Evolutionary conservation across 2,797 vertebrate genomes (phyloP).

Genomic region (Gadopsis marmoratus): DNA sequence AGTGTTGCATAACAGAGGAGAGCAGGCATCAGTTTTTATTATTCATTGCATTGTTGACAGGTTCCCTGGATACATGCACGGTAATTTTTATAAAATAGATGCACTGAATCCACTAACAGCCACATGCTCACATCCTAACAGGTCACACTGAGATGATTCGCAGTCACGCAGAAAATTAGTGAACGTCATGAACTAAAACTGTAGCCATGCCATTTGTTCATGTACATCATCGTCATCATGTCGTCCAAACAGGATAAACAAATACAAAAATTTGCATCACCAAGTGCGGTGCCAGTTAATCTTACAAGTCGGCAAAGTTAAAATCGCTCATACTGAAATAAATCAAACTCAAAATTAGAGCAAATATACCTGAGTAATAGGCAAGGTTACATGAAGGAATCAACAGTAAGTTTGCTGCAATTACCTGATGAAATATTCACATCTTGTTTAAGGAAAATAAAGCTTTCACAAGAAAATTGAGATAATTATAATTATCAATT

Average conservation of each 20-base stretch:
- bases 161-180: conserved; percentile 29
- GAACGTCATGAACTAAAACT: conserved; percentile 13
- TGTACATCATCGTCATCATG: neutral
- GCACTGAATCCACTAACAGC: conserved; percentile 11
- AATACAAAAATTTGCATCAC: conserved; percentile 11
- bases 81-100: conserved; percentile 37
- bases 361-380: conserved; percentile 70
- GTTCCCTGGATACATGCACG: conserved; percentile 65
- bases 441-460: conserved; percentile 28
- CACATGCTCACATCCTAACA: conserved; percentile 58
- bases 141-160: conserved; percentile 23
- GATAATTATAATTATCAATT: neutral
- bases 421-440: conserved; percentile 19
- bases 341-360: conserved; percentile 4
- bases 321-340: conserved; percentile 9
- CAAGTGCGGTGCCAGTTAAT: neutral
- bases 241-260: conserved; percentile 16
- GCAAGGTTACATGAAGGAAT: conserved; percentile 25
- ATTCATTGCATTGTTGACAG: conserved; percentile 58
- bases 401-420: conserved; percentile 11
- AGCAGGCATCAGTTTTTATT: conserved; percentile 69
- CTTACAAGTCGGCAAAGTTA: conserved; percentile 18
- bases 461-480: neutral
- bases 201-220: conserved; percentile 4
- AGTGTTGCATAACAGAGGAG: conserved; percentile 45